Base-by-base conservation (phyloP, 2,888 invertebrate genomes). In the Nemoura dubitans region DNA sequence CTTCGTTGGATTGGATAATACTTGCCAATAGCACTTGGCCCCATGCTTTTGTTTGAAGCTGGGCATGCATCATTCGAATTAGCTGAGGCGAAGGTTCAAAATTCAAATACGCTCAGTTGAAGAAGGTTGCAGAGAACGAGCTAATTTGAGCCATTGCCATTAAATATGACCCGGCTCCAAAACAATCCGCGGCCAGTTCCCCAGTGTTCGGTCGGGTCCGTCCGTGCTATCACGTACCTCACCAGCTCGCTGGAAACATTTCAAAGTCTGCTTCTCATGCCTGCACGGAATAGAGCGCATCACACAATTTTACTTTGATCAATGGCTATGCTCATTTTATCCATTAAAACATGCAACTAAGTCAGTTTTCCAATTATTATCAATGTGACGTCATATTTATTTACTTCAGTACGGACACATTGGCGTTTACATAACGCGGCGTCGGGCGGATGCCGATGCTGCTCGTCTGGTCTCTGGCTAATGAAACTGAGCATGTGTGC, bases 21-120 rank as follows among this genome's bases (percentile, higher is more conserved):
- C 42, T 6, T 83, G 83, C 83, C 83, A 83, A 83, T 42, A 83
- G 83, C 83, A 83, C 42, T 83, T 83, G 83, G 16, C n/a, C 25
- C 30, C 25, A 42, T 14, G 83, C 83, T 43, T 43, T 83, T 83
- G 83, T 83, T 83, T 83, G 83, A 83, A 83, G 42, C 83, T 43
- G 42, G 36, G 83, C 36, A 78, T 83, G 43, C 83, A 83, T 42
- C 83, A 26, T 36, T 42, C 26, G 42, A 83, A 83, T 83, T 83
- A 83, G 43, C 43, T n/a, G 83, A 36, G 83, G 83, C 42, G n/a
- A 6, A 1, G 83, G n/a, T 42, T n/a, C 29, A n/a, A n/a, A 28
- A 36, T 36, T 36, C 36, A 36, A 36, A 82, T 82, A 42, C 83
- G 21, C 83, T 83, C 83, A 42, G 42, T 2, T n/a, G 25, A 78